Percentiles rank a stretch among this genome's conserved stretches.
Conservation (phyloP, 2,797 vertebrate species). For the Lagocephalus sceleratus region DNA sequence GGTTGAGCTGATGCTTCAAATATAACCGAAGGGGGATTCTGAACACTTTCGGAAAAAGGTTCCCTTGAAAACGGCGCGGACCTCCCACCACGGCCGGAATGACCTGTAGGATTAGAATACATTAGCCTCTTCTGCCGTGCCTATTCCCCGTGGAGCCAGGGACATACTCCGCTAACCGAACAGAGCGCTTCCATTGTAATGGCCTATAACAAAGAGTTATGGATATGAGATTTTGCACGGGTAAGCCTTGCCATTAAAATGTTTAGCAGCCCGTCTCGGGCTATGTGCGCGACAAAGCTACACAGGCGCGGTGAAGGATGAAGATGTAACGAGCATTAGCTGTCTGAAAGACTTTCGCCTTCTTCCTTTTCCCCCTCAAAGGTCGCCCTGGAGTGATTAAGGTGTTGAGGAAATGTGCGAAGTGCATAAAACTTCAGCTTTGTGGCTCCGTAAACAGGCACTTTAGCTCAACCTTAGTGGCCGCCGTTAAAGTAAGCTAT, state of each 20-base stretch:
- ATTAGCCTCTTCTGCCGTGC: constrained; percentile 42
- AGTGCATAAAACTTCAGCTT: constrained; percentile 55
- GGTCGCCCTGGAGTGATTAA: constrained; percentile 60
- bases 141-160: constrained; percentile 31
- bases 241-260: constrained; percentile 62
- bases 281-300: constrained; percentile 35
- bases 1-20: constrained; percentile 24
- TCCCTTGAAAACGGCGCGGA: constrained; percentile 25
- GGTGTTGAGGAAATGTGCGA: constrained; percentile 55
- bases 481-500: constrained; percentile 57
- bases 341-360: constrained; percentile 36
- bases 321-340: constrained; percentile 44
- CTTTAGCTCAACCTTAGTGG: constrained; percentile 53
- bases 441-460: constrained; percentile 61
- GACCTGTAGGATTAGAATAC: constrained; percentile 62
- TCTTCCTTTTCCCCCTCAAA: constrained; percentile 28
- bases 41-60: constrained; percentile 1
- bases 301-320: constrained; percentile 38
- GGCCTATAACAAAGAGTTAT: constrained; percentile 72
- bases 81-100: constrained; percentile 46
- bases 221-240: constrained; percentile 66
- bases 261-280: constrained; percentile 45
- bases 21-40: constrained; percentile 26
- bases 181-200: constrained; percentile 61
- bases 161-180: constrained; percentile 52